A percentile compares a stretch with the other conserved stretches of the same genome.
Conservation (phyloP, 2,797 vertebrate genomes). For the Ctenosaura bakeri region DNA sequence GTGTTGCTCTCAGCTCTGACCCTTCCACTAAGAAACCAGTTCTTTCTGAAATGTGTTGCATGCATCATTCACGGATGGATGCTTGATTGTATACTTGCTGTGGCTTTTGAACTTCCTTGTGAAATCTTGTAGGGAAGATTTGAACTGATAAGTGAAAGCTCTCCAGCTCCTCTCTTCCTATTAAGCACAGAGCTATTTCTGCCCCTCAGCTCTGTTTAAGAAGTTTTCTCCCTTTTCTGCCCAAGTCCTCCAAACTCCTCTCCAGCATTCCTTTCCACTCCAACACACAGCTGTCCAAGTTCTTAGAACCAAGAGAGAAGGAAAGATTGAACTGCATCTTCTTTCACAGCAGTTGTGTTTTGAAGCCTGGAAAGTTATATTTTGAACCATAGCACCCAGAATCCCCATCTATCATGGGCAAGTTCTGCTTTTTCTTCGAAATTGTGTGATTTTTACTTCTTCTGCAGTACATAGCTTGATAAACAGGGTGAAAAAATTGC, state of each 20-base stretch:
- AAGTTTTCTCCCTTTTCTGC: neutral
- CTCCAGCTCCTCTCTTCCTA: too few relatives aligned
- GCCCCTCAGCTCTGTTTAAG: neutral
- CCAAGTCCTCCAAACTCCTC: neutral
- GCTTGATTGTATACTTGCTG: neutral
- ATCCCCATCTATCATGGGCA: neutral
- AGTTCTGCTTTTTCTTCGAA: neutral
- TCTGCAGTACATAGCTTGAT: neutral
- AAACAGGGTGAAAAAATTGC: neutral
- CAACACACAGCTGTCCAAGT: neutral
- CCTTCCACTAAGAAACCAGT: neutral
- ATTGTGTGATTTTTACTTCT: neutral
- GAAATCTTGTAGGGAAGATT: neutral
- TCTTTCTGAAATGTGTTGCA: neutral
- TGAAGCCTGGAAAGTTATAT: neutral
- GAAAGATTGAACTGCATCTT: neutral
- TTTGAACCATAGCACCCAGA: neutral
- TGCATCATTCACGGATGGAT: neutral
- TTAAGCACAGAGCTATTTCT: neutral
- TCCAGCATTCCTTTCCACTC: neutral
- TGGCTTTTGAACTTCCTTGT: neutral
- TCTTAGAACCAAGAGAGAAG: too few relatives aligned
- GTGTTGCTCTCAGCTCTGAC: neutral
- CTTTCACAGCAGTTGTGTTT: neutral
- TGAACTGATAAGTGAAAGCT: neutral